Percentiles rank a stretch among this genome's conserved stretches.
These are phyloP conservation scores for Oscheius sp. DNA, from an alignment of 1,140 invertebrate species.

Conservation along the genomic window DNA sequence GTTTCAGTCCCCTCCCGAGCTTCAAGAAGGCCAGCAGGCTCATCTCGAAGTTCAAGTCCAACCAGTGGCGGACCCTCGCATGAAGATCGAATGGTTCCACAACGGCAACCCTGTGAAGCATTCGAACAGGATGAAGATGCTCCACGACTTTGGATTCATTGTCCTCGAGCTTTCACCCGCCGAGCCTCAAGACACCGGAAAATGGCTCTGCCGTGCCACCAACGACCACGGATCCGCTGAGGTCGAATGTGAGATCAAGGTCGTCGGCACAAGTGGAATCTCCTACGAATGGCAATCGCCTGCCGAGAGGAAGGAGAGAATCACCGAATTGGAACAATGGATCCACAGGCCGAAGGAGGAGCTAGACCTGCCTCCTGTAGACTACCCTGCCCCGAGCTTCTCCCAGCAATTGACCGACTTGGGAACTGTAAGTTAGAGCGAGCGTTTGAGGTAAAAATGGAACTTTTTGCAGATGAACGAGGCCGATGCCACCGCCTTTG, in stretches of 20 bases:
- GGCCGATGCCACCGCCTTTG: constrained; percentile 85
- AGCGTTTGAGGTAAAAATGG: no score
- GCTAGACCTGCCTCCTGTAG: constrained; percentile 44
- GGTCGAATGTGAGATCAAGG: constrained; percentile 82
- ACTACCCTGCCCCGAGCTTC: constrained; percentile 54
- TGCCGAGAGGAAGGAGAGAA: constrained; percentile 78
- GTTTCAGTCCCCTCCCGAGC: constrained; percentile 63
- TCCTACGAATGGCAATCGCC: constrained; percentile 87
- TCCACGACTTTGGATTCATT: constrained; percentile 94
- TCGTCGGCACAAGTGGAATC: constrained; percentile 75
- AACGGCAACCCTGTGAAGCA: constrained; percentile 81
- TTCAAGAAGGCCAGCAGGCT: constrained; percentile 82
- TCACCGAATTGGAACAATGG: constrained; percentile 55
- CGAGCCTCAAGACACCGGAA: constrained; percentile 84
- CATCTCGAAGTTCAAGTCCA: constrained; percentile 86
- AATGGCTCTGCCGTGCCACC: constrained; percentile 81
- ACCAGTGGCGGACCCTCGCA: constrained; percentile 84
- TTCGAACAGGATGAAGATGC: constrained; percentile 76
- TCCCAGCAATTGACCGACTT: constrained; percentile 51
- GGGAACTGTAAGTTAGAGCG: constrained; percentile 34
- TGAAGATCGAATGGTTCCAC: constrained; percentile 93
- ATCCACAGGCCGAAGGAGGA: constrained; percentile 53
- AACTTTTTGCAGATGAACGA: no score
- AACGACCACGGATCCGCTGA: constrained; percentile 87
- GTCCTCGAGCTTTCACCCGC: constrained; percentile 91